Evolutionary conservation across 2,797 vertebrate species (phyloP), one percentile per base, ranked within the genome.

Genomic region (Enteromius mattozi): DNA sequence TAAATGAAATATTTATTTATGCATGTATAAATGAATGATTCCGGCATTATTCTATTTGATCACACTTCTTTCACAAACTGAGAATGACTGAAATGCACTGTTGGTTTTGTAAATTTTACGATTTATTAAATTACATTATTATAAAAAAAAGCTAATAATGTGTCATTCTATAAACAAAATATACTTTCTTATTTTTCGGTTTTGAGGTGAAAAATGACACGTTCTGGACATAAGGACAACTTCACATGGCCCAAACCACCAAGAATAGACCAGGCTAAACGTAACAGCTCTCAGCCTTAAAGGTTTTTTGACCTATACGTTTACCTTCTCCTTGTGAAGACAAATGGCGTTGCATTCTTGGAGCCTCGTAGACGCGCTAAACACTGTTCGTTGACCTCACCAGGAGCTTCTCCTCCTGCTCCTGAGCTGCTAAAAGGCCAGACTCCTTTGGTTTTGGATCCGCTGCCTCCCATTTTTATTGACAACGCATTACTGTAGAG

Each of bases 281-380:
- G 19, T 17, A 71, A 71, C 0, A 17, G 42, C 14, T 69, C 19
- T n/a, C 37, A 70, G 12, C 6, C 6, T 14, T 37, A 13, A 78
- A 14, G 54, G 9, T 19, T 42, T 59, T 37, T 40, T 4, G 27
- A 33, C 56, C 27, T 30, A 17, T 24, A 66, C 37, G 81, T 90
- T 95, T 95, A 97, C 97, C 97, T 97, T 86, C 96, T 96, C 49
- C 97, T 96, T 66, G 96, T 98, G 92, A 98, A 99, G 85, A 99
- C 95, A 91, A 98, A 98, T 0, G 96, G 97, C 35, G 96, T 96
- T 69, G 96, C 95, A 24, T 90, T 96, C 89, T 95, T 95, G 85
- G 91, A 92, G 59, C 94, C 90, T 90, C 96, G 96, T 80, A 95
- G 92, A 24, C 96, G 94, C 80, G 96, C 93, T 93, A 98, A 51